phyloP scores from a whole-genome alignment of 2,888 invertebrate genomes.

The Escarpia spicata region DNA sequence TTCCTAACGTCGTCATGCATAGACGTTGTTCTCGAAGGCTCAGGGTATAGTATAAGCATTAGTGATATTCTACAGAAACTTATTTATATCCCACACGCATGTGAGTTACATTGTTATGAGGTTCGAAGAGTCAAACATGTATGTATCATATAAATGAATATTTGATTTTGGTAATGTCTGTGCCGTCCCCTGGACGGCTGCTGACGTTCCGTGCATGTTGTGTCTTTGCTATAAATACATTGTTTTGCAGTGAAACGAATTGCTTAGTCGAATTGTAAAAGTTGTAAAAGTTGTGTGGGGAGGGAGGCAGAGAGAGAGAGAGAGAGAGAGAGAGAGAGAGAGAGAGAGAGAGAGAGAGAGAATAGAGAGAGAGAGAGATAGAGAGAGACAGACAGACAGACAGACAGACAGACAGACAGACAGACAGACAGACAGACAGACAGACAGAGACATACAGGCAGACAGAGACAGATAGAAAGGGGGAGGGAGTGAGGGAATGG shows the following conservation, averaged over 20 bases:
- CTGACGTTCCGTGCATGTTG: neutral
- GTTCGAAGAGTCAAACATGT: neutral
- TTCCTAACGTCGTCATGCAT: neutral
- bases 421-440: too few species aligned
- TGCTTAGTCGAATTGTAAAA: neutral
- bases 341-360: too few species aligned
- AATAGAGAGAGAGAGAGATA: too few species aligned
- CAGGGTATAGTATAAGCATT: slow-evolving; percentile 7
- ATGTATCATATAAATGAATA: neutral
- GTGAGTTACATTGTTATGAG: neutral
- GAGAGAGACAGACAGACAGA: too few species aligned
- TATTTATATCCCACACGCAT: too few species aligned
- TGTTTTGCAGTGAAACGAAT: slow-evolving; percentile 12
- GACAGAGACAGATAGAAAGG: too few species aligned
- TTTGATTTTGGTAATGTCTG: neutral
- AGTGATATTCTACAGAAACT: neutral
- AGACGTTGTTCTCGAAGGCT: neutral
- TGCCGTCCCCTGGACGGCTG: neutral
- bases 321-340: too few species aligned
- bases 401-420: too few species aligned
- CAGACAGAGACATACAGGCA: too few species aligned
- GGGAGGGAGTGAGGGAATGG: too few species aligned
- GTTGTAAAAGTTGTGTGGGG: neutral
- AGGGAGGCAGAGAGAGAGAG: too few species aligned
- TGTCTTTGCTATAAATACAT: neutral